phyloP scores from a whole-genome alignment of 2,113 vertebrate genomes.

The Cottus gobio region DNA sequence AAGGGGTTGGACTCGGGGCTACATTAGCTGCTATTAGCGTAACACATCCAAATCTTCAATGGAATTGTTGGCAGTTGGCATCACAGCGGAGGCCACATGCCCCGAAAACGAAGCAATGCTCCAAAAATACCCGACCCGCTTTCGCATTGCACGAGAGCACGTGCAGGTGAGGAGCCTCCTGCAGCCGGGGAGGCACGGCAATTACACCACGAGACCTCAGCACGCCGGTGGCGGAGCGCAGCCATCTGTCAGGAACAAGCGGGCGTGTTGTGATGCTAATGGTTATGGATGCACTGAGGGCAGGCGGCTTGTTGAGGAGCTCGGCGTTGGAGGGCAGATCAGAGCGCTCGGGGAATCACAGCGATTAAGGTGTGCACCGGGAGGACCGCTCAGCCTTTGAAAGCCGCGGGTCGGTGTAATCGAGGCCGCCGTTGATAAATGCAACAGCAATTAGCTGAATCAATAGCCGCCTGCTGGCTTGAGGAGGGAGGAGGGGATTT shows the following conservation, averaged over 20 bases:
- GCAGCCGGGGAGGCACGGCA: slow-evolving; percentile 38
- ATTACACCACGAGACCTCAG: slow-evolving; percentile 19
- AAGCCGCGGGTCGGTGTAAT: slow-evolving; percentile 8
- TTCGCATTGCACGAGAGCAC: slow-evolving; percentile 24
- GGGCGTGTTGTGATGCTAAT: slow-evolving; percentile 50
- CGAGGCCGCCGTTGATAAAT: slow-evolving; percentile 21
- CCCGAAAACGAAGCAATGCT: slow-evolving; percentile 14
- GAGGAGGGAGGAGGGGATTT: neutral
- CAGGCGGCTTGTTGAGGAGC: neutral
- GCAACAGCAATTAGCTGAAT: slow-evolving; percentile 33
- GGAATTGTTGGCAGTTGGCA: neutral
- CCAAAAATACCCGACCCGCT: slow-evolving; percentile 53
- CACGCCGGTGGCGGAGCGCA: slow-evolving; percentile 17
- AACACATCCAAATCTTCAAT: neutral
- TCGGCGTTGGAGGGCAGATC: neutral
- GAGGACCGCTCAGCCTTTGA: slow-evolving; percentile 7
- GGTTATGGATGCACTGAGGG: slow-evolving; percentile 31
- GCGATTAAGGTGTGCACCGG: neutral
- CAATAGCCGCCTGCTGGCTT: slow-evolving; percentile 8
- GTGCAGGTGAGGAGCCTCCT: slow-evolving; percentile 48
- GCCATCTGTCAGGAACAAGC: slow-evolving; percentile 52
- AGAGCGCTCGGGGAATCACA: slow-evolving; percentile 4
- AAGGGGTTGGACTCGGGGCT: too few relatives aligned
- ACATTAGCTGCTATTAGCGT: neutral
- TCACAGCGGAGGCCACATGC: slow-evolving; percentile 30